Evolutionary conservation across 2,113 vertebrate genomes (phyloP), one percentile per base, ranked within the genome.

Genomic region (Aegypius monachus): DNA sequence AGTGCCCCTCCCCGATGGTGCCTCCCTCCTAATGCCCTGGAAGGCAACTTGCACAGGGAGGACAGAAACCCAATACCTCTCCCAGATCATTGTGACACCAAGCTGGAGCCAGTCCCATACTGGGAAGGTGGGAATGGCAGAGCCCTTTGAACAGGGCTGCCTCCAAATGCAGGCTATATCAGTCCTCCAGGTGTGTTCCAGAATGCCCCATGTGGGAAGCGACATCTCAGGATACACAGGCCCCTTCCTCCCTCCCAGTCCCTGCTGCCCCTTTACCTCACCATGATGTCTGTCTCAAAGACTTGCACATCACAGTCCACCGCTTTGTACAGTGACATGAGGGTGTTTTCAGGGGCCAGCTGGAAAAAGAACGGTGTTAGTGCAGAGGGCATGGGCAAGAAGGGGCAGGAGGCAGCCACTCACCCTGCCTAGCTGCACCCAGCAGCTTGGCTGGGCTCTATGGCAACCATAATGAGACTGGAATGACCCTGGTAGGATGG

Each of bases 321-420:
- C 0, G 98, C 99, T 86, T 98, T 99, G 34, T 45, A 66, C 92
- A 99, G 98, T 1, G 99, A 99, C 99, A 99, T 99, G 95, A 99
- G 96, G 42, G 99, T 99, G 97, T 99, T 99, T 96, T 99, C 99
- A 0, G 99, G 99, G 34, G 99, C 99, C 97, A 99, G 93, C 99
- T 99, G 97, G 81, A 97, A 95, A 70, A 85, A 40, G 31, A 90
- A 56, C 0, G 2, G 42, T 66, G 67, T 88, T 45, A 88, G 62
- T 36, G 48, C 47, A 62, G 72, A 67, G 19, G 48, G 23, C 42
- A 40, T 1, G 11, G 36, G 53, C 40, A 65, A 59, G 16, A 53
- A 16, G 18, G 48, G 29, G 29, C 56, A 63, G 38, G 27, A 58
- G 23, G 34, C 50, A 70, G 71, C 61, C 23, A 56, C 50, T 47